phyloP scores from a whole-genome alignment of 2,888 invertebrate genomes.

The Panzeria rudis region DNA sequence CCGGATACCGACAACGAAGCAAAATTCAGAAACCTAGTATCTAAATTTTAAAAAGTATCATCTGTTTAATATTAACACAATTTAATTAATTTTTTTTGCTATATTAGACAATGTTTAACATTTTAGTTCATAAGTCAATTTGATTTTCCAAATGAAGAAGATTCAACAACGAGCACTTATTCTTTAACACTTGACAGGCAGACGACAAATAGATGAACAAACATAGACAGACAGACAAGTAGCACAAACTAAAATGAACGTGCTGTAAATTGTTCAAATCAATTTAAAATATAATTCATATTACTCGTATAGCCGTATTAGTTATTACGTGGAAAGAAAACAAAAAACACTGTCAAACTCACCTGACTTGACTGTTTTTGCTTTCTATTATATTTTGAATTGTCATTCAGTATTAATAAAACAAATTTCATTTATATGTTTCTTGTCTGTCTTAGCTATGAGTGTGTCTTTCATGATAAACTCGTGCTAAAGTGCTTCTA shows the following conservation, averaged over 20 bases:
- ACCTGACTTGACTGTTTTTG: constrained; percentile 34
- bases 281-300: constrained; percentile 35
- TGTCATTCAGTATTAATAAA: constrained; percentile 2
- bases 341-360: constrained; percentile 6
- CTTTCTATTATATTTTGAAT: constrained; percentile 21
- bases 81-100: not conserved
- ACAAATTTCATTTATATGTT: constrained; percentile 5
- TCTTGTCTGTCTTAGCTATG: not conserved
- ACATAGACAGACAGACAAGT: constrained; percentile 3
- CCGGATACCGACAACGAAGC: no score
- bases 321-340: constrained; percentile 11
- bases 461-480: constrained; percentile 42
- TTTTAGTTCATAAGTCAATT: constrained; percentile 53
- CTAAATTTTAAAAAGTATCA: no score
- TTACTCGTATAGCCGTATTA: constrained; percentile 13
- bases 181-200: constrained; percentile 36
- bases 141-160: constrained; percentile 14
- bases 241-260: constrained; percentile 21
- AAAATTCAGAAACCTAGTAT: no score
- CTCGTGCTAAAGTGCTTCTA: constrained; percentile 66
- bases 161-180: constrained; percentile 13
- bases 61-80: not conserved
- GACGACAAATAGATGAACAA: not conserved
- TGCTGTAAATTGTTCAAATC: constrained; percentile 38
- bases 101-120: not conserved